Percentiles rank a stretch among this genome's conserved stretches.
Conservation (phyloP, 2,113 vertebrate species). For the Rhadina sibilatrix region DNA sequence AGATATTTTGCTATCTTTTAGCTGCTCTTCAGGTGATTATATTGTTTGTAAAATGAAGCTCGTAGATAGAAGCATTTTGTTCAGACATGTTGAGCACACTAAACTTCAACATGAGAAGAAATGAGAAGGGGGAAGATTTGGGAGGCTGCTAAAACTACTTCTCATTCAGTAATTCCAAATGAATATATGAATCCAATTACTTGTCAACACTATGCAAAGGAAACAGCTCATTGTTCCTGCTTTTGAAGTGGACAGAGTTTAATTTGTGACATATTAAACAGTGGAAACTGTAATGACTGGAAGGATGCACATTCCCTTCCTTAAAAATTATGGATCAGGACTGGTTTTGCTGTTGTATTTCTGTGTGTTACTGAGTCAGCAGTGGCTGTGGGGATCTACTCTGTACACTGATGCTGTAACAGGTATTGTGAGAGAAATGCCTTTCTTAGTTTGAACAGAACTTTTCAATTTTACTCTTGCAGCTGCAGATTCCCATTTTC, state of each 20-base stretch:
- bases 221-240: background rate
- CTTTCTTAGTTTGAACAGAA: background rate
- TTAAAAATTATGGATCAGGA: background rate
- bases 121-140: background rate
- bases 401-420: background rate
- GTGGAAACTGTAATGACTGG: background rate
- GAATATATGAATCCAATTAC: background rate
- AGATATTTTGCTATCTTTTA: background rate
- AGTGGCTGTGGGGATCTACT: background rate
- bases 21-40: background rate
- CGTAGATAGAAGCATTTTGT: background rate
- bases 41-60: background rate
- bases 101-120: background rate
- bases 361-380: background rate
- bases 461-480: background rate
- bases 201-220: background rate
- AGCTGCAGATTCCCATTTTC: background rate
- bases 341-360: background rate
- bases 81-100: background rate
- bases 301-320: background rate
- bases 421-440: background rate
- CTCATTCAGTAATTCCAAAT: background rate
- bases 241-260: background rate
- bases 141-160: background rate
- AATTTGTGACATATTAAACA: background rate